Conservation (phyloP, 2,888 invertebrate genomes). For the Masnerella sp. region DNA sequence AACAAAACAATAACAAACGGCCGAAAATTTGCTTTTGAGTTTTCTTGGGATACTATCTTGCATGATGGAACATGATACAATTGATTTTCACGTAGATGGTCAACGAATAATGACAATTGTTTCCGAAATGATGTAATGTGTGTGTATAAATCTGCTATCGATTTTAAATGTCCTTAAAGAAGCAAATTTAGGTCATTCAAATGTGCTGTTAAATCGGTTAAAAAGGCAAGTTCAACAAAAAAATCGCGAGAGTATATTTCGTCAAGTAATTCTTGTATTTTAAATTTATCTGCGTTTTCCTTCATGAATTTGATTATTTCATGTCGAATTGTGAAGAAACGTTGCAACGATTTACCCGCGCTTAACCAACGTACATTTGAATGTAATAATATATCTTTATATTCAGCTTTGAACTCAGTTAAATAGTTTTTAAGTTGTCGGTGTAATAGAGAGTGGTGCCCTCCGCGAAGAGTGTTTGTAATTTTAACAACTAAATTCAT, state of each 20-base stretch:
- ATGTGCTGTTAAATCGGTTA: not conserved
- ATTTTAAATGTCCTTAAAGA: slow-evolving; percentile 6
- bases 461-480: slow-evolving; percentile 19
- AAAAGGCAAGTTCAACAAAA: not conserved
- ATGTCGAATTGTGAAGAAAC: not conserved
- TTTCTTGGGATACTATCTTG: too few species aligned
- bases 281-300: not conserved
- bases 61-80: too few species aligned
- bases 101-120: slow-evolving; percentile 3
- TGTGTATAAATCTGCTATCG: slow-evolving; percentile 5
- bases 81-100: not conserved
- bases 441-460: slow-evolving; percentile 6
- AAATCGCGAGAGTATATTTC: too few species aligned
- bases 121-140: slow-evolving; percentile 2
- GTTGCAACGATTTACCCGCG: too few species aligned
- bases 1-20: too few species aligned
- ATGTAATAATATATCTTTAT: too few species aligned
- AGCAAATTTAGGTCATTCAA: slow-evolving; percentile 10
- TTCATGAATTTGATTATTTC: not conserved
- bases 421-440: slow-evolving; percentile 13
- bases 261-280: too few species aligned
- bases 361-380: too few species aligned
- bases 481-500: slow-evolving; percentile 18
- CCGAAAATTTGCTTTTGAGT: too few species aligned
- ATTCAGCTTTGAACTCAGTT: slow-evolving; percentile 4